Evolutionary conservation across 1,140 invertebrate genomes (phyloP), one percentile per base, ranked within the genome.

Genomic region (Sarcophaga bullata): DNA sequence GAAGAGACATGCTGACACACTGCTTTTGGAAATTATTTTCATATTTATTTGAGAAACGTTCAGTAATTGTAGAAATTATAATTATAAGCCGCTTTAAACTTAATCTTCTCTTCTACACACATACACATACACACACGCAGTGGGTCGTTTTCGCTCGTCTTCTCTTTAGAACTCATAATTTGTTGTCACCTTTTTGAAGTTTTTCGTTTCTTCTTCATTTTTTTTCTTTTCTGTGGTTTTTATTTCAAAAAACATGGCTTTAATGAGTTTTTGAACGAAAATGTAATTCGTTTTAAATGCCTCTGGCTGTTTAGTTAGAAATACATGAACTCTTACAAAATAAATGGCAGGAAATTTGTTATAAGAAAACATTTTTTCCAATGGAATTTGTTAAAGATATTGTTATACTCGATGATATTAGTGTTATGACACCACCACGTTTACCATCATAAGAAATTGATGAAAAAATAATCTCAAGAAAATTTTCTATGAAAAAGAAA

Each of bases 1-100:
- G n/a, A n/a, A n/a, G 37, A 13, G 6, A 58, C 6, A 58, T n/a
- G 13, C 13, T 58, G 13, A 58, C 54, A n/a, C 54, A 58, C 15
- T 15, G 13, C 7, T 58, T 58, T 58, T 58, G 0, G 54, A n/a
- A 58, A 58, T 58, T 58, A 58, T 58, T 58, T 58, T 58, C 54
- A 58, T 58, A 58, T 58, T 37, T 58, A 58, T 58, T 58, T 54
- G 52, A 54, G 15, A 54, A 54, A 54, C 15, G 52, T 54, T 54
- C 11, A 58, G 25, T 58, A 58, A 58, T 58, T 58, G n/a, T 58
- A 58, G 54, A 58, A 58, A 58, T 58, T 58, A 58, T 58, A 58
- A 58, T 58, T 58, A 58, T 58, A 58, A 58, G 54, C 54, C 7
- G 54, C 54, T 58, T 58, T 58, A 58, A 6, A n/a, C 54, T 58